These are phyloP conservation scores for Lasioglossum lativentre DNA, from an alignment of 2,888 invertebrate genomes.

Conservation along the genomic window DNA sequence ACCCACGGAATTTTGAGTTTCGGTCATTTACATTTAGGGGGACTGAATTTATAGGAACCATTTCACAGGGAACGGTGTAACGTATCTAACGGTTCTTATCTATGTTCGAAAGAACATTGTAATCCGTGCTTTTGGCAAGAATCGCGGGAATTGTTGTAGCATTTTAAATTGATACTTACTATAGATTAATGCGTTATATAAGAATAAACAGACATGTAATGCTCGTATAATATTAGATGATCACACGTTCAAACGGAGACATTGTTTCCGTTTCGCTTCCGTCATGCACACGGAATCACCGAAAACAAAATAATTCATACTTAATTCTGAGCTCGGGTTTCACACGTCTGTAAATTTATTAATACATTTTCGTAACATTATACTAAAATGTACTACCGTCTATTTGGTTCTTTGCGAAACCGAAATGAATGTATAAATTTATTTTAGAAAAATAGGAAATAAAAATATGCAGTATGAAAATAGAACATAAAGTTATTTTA, in stretches of 20 bases:
- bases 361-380: not conserved
- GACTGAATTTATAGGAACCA: not conserved
- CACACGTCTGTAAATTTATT: not conserved
- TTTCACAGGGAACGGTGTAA: not conserved
- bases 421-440: not conserved
- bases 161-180: slow-evolving; percentile 30
- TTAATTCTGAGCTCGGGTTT: not conserved
- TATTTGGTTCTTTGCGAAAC: not conserved
- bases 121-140: slow-evolving; percentile 21
- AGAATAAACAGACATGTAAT: slow-evolving; percentile 33
- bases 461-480: not conserved
- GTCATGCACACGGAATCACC: not conserved
- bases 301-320: slow-evolving; percentile 6
- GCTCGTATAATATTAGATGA: slow-evolving; percentile 44
- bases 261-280: slow-evolving; percentile 21
- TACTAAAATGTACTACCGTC: not conserved
- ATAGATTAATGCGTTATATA: slow-evolving; percentile 49
- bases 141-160: slow-evolving; percentile 19
- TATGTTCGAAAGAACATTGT: not conserved
- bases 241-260: slow-evolving; percentile 29
- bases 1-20: not conserved
- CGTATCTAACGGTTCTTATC: not conserved
- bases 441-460: not conserved
- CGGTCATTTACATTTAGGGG: not conserved
- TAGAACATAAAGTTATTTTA: not conserved